Percentiles rank a stretch among this genome's conserved stretches.
These are phyloP conservation scores for Anagyrus pseudococci DNA, from an alignment of 2,888 invertebrate genomes.

Conservation along the genomic window DNA sequence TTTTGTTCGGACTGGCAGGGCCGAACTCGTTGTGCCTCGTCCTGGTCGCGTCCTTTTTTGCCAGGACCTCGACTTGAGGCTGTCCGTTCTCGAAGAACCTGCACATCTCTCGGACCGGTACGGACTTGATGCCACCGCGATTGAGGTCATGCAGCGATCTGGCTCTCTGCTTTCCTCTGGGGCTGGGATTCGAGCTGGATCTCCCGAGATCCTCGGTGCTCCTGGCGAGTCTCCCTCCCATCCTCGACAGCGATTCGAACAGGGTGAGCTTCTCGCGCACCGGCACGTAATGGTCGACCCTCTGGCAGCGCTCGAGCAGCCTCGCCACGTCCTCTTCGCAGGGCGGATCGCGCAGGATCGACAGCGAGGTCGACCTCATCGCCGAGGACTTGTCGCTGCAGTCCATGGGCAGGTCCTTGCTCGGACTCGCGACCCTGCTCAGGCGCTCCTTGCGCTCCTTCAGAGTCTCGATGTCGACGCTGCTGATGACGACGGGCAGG, in stretches of 20 bases:
- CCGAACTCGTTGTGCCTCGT: slow-evolving; percentile 42
- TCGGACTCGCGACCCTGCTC: slow-evolving; percentile 9
- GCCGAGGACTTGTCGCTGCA: slow-evolving; percentile 1
- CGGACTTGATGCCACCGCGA: slow-evolving; percentile 62
- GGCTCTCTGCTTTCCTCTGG: slow-evolving; percentile 66
- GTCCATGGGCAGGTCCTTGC: no score
- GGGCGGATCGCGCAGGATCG: slow-evolving; percentile 42
- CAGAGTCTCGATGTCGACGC: slow-evolving; percentile 42
- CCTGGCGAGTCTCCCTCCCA: slow-evolving; percentile 67
- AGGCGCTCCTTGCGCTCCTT: slow-evolving; percentile 48
- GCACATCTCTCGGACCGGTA: slow-evolving; percentile 72
- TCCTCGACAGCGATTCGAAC: slow-evolving; percentile 73
- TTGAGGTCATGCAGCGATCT: slow-evolving; percentile 72
- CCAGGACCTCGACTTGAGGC: not conserved
- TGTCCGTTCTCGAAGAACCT: slow-evolving; percentile 72
- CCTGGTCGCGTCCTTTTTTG: slow-evolving; percentile 32
- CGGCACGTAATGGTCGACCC: slow-evolving; percentile 72
- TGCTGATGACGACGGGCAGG: not conserved
- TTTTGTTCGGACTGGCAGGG: slow-evolving; percentile 37
- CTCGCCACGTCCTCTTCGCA: slow-evolving; percentile 61
- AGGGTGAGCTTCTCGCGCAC: slow-evolving; percentile 74
- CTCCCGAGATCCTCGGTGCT: slow-evolving; percentile 71
- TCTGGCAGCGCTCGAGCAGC: slow-evolving; percentile 65
- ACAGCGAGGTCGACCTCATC: slow-evolving; percentile 31
- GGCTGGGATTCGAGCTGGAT: slow-evolving; percentile 41